Evolutionary conservation across 2,888 invertebrate genomes (phyloP), one percentile per base, ranked within the genome.

Genomic region (Cantharis lateralis): DNA sequence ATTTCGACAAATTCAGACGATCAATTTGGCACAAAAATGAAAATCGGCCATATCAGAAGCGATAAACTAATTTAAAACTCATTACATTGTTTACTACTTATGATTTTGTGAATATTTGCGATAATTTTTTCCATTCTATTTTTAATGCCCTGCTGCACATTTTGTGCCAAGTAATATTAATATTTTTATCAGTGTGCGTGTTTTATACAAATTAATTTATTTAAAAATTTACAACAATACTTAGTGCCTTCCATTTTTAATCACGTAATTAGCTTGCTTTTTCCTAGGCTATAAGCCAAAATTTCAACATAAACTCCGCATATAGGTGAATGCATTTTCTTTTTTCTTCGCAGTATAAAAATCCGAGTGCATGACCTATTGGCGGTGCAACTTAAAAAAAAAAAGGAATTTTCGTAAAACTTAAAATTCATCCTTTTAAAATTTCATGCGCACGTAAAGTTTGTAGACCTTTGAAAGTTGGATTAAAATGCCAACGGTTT

Each of bases 111-210:
- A 70, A 18, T 70, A 70, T 26, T 26, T 62, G 10, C 18, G 10
- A 20, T 62, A 70, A 70, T 70, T 70, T 70, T 70, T 20, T 20
- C 9, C 2, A n/a, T 20, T 62, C 70, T 70, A 70, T 70, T 70
- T 70, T 62, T 62, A 70, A 20, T 13, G 20, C 15, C 15, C 3
- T 24, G 26, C 62, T 15, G 24, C 62, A 70, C 62, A 70, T 15
- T 70, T n/a, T 24, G 70, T 70, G 70, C 70, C 70, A 70, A 70
- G 62, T 62, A 62, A 62, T 62, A 62, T 70, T 62, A 70, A 70
- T 20, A 48, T 18, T 70, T 16, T 62, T 70, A 11, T 20, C 20
- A 61, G n/a, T 10, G 15, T 70, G 15, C 15, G 16, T 61, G 20
- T 70, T 24, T 48, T 48, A 48, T 48, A 48, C 13, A 70, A 32